phyloP scores from a whole-genome alignment of 30 jellyfish, hydroid and myxozoan species.

The Cassiopea andromeda region DNA sequence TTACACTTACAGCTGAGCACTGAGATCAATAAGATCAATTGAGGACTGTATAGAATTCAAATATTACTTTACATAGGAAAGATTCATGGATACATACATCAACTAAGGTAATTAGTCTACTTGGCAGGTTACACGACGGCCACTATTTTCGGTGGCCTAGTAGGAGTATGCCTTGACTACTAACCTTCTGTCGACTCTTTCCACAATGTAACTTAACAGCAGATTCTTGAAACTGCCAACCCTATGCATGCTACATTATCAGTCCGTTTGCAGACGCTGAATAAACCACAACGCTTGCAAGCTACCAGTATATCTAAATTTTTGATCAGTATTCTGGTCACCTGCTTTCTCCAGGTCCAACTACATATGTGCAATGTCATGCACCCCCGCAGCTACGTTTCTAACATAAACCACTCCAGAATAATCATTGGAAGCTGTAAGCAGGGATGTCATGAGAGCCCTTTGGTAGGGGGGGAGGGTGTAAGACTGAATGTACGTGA shows the following conservation, averaged over 20 bases:
- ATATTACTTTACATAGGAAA: too few species aligned
- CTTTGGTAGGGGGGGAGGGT: too few species aligned
- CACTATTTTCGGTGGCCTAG: too few species aligned
- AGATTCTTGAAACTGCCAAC: slow-evolving; percentile 3
- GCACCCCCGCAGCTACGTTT: not conserved
- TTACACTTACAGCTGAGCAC: too few species aligned
- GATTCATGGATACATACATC: too few species aligned
- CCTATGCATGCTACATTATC: not conserved
- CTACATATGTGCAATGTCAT: not conserved
- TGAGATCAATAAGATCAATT: too few species aligned
- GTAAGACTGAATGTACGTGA: too few species aligned
- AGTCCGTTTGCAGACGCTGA: slow-evolving; percentile 11
- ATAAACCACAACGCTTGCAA: slow-evolving; percentile 13
- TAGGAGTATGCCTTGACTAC: not conserved
- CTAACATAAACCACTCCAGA: not conserved
- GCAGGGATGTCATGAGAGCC: too few species aligned
- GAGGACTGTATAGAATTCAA: too few species aligned
- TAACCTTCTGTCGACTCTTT: not conserved
- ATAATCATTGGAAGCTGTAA: not conserved
- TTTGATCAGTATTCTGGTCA: not conserved
- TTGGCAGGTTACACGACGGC: too few species aligned
- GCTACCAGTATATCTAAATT: slow-evolving; percentile 4
- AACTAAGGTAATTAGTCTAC: too few species aligned
- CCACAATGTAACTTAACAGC: not conserved
- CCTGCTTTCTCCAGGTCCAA: not conserved